phyloP scores from a whole-genome alignment of 2,888 invertebrate genomes.

The Ophion obscuratus region DNA sequence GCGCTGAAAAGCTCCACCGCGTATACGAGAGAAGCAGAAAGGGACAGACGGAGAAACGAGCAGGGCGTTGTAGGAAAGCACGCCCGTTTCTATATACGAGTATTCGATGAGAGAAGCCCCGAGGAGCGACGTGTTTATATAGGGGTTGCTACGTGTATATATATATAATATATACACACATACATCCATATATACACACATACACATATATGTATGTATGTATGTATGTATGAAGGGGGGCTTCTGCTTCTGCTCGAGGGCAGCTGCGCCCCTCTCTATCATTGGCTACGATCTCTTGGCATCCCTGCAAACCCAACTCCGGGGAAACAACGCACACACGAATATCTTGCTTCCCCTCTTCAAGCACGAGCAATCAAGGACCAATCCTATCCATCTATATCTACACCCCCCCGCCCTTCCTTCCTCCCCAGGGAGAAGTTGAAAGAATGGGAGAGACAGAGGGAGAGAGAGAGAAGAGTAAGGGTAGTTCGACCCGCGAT shows the following conservation, averaged over 20 bases:
- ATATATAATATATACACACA: constrained; percentile 25
- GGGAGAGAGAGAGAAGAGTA: constrained; percentile 1
- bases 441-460: not conserved
- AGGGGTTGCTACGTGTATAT: constrained; percentile 39
- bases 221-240: constrained; percentile 38
- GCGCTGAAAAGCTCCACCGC: constrained; percentile 45
- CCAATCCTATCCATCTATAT: constrained; percentile 79
- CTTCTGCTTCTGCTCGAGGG: constrained; percentile 69
- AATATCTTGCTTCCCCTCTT: constrained; percentile 67
- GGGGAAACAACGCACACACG: constrained; percentile 75
- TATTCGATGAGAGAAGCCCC: constrained; percentile 20
- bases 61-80: constrained; percentile 44
- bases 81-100: constrained; percentile 18
- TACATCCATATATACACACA: constrained; percentile 23
- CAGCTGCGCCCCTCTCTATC: constrained; percentile 81
- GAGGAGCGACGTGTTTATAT: constrained; percentile 36
- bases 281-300: constrained; percentile 82
- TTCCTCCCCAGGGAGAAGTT: too few relatives aligned
- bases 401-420: constrained; percentile 36
- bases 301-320: constrained; percentile 77
- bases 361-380: constrained; percentile 76
- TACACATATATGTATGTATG: constrained; percentile 25
- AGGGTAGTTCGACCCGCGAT: constrained; percentile 54
- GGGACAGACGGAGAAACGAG: constrained; percentile 46
- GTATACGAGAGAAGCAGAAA: constrained; percentile 24